These are phyloP conservation scores for Gymnarchus niloticus DNA, from an alignment of 2,113 vertebrate species.

Conservation along the genomic window DNA sequence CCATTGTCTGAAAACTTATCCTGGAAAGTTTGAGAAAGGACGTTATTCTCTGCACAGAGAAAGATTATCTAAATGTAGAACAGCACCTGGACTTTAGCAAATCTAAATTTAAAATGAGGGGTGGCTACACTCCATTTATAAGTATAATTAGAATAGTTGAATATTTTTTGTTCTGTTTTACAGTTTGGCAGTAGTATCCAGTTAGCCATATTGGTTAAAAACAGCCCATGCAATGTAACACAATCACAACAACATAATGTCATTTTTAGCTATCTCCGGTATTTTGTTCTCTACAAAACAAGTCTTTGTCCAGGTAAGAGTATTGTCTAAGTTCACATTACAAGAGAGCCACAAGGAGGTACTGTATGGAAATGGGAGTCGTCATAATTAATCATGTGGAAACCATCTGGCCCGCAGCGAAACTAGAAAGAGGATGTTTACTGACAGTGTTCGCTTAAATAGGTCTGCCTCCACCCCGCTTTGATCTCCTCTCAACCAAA, in stretches of 20 bases:
- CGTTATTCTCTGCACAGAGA: conserved; percentile 2
- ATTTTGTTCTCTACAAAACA: conserved; percentile 30
- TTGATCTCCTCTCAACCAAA: conserved; percentile 37
- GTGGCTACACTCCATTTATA: conserved; percentile 6
- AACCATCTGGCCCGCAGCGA: background rate
- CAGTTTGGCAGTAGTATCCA: background rate
- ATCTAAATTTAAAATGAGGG: conserved; percentile 11
- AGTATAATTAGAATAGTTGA: conserved; percentile 5
- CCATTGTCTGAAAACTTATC: conserved; percentile 13
- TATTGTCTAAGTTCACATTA: background rate
- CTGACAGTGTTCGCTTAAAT: conserved; percentile 35
- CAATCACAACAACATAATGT: background rate
- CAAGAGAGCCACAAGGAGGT: background rate
- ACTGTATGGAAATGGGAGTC: background rate
- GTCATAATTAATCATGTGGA: background rate
- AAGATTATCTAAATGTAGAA: conserved; percentile 11
- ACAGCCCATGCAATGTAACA: background rate
- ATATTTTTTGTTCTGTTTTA: conserved; percentile 3
- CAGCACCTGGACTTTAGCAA: conserved; percentile 8
- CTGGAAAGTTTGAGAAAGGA: background rate
- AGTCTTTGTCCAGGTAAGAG: background rate
- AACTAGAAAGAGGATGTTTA: conserved; percentile 29
- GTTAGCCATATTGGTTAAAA: background rate
- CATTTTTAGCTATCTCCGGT: background rate
- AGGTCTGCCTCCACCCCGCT: conserved; percentile 35